Conservation (phyloP, 2,113 vertebrate genomes). For the Bufo gargarizans region DNA sequence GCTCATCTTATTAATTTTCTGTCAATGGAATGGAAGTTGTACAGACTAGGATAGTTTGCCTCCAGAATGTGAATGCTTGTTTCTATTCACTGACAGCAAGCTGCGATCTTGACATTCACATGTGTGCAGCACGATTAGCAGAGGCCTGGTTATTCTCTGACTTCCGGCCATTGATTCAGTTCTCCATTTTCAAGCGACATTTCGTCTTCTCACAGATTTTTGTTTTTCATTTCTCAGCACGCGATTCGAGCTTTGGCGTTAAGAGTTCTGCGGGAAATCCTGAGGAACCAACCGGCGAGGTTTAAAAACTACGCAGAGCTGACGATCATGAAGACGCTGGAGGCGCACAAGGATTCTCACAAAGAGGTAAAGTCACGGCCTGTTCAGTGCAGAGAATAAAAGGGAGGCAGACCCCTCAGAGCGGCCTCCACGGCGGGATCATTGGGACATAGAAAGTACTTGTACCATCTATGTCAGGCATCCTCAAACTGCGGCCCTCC, state of each 20-base stretch:
- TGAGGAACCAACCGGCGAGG: constrained; percentile 93
- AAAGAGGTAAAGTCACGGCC: constrained; percentile 84
- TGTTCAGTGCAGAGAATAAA: not conserved
- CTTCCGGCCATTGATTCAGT: no score
- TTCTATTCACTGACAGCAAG: not conserved
- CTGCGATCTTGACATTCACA: not conserved
- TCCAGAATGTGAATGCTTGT: no score
- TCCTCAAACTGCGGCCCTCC: no score
- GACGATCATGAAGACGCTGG: constrained; percentile 99
- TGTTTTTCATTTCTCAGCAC: constrained; percentile 75
- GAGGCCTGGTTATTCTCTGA: no score
- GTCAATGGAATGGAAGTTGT: not conserved
- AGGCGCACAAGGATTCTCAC: constrained; percentile 97
- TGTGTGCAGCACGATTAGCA: not conserved
- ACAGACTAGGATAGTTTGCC: not conserved
- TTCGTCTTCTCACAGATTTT: not conserved
- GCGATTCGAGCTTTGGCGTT: constrained; percentile 92
- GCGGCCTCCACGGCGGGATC: no score
- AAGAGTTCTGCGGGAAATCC: constrained; percentile 92
- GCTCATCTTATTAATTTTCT: not conserved
- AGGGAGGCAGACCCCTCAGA: no score
- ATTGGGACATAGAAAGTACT: not conserved
- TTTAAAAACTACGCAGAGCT: constrained; percentile 98
- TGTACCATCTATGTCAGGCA: not conserved
- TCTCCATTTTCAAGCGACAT: no score